Evolutionary conservation across 2,888 invertebrate species (phyloP), one percentile per base, ranked within the genome.

Genomic region (Acrocera orbiculus): DNA sequence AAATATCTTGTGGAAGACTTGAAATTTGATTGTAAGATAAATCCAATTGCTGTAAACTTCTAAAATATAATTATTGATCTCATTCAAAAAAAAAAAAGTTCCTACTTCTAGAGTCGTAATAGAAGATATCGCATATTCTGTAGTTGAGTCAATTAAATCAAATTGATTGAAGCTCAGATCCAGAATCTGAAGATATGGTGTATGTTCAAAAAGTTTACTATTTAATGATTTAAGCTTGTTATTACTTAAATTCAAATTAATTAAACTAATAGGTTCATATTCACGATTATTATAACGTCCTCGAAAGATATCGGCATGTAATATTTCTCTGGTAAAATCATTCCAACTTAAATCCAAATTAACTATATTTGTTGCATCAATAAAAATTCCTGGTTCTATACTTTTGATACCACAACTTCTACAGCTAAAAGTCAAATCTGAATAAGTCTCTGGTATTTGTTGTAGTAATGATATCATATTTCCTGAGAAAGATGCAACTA

Each of bases 231-330:
- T 68, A 33, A 77, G 69, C 46, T 64, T 52, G 51, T 77, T 77
- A 52, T 70, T 65, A 13, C 71, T 70, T 24, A 77, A 56, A 50
- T 73, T 69, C 17, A 77, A 51, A 9, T 70, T 66, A 46, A 67
- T 64, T 36, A 77, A 44, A 0, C 63, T 63, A 25, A 76, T 69
- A 30, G 67, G 66, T 40, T 65, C 64, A 53, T 69, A 75, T 14
- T 57, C 56, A 4, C 61, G 61, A 34, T 63, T 56, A 38, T 64
- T 64, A 50, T 71, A 75, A 0, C 69, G 69, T 0, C 76, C 77
- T 47, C 70, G 70, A 53, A 77, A 77, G 36, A 74, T 66, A 44
- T 74, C 73, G 14, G 70, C 63, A 30, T 66, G 61, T 24, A 77
- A 49, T 25, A 67, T 66, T 35, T 73, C 71, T n/a, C 67, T 45